Conservation (phyloP, 2,888 invertebrate species). For the Habroteleia sp. region DNA sequence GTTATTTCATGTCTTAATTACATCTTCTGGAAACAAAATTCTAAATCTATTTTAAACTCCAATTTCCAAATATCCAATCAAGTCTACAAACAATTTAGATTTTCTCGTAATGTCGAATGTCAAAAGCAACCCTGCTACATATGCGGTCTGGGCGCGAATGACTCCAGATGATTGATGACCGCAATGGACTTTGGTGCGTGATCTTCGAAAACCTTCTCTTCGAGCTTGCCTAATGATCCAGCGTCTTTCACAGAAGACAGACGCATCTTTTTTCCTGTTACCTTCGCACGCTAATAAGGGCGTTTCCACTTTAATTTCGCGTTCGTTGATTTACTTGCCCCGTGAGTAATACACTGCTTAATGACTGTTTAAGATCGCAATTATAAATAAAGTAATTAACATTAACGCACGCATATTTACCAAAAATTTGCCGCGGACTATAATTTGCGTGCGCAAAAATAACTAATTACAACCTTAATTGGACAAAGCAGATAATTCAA, state of each 20-base stretch:
- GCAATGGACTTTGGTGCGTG: conserved; percentile 73
- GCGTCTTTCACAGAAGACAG: conserved; percentile 72
- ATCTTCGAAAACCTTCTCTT: conserved; percentile 70
- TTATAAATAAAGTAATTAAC: conserved; percentile 62
- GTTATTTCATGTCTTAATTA: no score
- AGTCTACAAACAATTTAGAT: conserved; percentile 57
- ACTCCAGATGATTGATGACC: conserved; percentile 77
- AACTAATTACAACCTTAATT: conserved; percentile 48
- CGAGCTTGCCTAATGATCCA: conserved; percentile 76
- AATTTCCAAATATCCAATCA: conserved; percentile 16
- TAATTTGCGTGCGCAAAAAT: conserved; percentile 43
- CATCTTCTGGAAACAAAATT: no score
- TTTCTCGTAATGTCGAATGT: conserved; percentile 24
- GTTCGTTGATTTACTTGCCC: conserved; percentile 51
- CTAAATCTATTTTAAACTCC: no score
- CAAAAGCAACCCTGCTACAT: conserved; percentile 67
- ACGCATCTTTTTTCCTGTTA: conserved; percentile 64
- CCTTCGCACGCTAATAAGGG: conserved; percentile 67
- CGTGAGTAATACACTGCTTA: conserved; percentile 34
- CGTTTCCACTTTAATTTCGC: conserved; percentile 62
- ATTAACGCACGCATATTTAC: conserved; percentile 24
- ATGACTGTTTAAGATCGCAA: conserved; percentile 53
- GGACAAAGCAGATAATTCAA: conserved; percentile 45
- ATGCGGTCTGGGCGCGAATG: conserved; percentile 72
- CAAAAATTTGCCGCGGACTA: conserved; percentile 34